These are phyloP conservation scores for Bradypodion pumilum DNA, from an alignment of 2,797 vertebrate genomes.

Conservation along the genomic window DNA sequence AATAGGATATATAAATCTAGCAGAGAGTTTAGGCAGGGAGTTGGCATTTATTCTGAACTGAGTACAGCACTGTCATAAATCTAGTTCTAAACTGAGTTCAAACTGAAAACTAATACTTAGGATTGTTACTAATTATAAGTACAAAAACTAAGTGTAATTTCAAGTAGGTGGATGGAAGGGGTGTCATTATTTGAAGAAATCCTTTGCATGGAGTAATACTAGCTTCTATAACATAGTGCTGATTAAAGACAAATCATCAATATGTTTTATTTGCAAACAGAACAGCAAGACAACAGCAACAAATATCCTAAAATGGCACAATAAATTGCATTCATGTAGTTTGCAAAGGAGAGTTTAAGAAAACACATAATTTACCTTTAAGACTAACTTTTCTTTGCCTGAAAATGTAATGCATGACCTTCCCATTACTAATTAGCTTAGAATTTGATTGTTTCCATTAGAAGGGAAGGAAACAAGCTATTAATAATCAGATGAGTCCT, in stretches of 20 bases:
- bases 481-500: constrained; percentile 73
- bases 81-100: background rate
- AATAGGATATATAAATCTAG: background rate
- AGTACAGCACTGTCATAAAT: too few relatives aligned
- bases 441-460: constrained; percentile 68
- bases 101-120: background rate
- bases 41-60: background rate
- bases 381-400: constrained; percentile 33
- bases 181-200: background rate
- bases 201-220: constrained; percentile 19
- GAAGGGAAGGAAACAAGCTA: constrained; percentile 73
- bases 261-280: background rate
- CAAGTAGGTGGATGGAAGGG: background rate
- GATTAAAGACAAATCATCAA: constrained; percentile 25
- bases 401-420: constrained; percentile 55
- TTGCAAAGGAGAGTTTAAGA: constrained; percentile 19
- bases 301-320: constrained; percentile 23
- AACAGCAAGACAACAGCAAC: background rate
- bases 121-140: background rate
- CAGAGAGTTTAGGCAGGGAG: background rate
- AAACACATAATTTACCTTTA: constrained; percentile 45
- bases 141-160: background rate
- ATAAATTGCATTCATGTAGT: constrained; percentile 29
- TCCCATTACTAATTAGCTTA: constrained; percentile 73
- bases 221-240: background rate